These are phyloP conservation scores for Solenopsis invicta DNA, from an alignment of 1,140 invertebrate species.

Conservation along the genomic window DNA sequence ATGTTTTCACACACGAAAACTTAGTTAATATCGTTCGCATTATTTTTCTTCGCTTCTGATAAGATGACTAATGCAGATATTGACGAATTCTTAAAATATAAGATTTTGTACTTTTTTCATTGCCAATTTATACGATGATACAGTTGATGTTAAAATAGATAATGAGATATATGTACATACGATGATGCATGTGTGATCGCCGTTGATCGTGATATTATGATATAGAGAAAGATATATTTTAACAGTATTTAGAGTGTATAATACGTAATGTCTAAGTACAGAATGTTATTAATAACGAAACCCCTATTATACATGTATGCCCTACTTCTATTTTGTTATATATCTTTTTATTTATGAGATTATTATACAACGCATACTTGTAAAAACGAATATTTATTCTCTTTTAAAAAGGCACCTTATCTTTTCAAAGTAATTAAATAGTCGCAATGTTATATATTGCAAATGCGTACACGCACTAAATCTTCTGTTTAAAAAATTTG, in stretches of 20 bases:
- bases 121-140: constrained; percentile 32
- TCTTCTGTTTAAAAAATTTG: constrained; percentile 14
- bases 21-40: background rate
- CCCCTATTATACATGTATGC: constrained; percentile 27
- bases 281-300: constrained; percentile 59
- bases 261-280: constrained; percentile 57
- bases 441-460: background rate
- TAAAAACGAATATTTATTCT: constrained; percentile 15
- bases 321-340: constrained; percentile 43
- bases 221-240: constrained; percentile 58
- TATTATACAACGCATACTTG: background rate
- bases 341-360: constrained; percentile 40
- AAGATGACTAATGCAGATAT: constrained; percentile 35
- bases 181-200: constrained; percentile 43
- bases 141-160: constrained; percentile 20
- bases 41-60: constrained; percentile 30
- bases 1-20: background rate
- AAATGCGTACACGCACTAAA: background rate
- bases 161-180: constrained; percentile 37
- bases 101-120: constrained; percentile 59
- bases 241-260: constrained; percentile 51
- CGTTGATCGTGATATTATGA: constrained; percentile 58
- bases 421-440: constrained; percentile 35
- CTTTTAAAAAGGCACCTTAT: background rate
- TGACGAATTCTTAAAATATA: constrained; percentile 44